Evolutionary conservation across 2,797 vertebrate genomes (phyloP).

Genomic region (Microhierax caerulescens): DNA sequence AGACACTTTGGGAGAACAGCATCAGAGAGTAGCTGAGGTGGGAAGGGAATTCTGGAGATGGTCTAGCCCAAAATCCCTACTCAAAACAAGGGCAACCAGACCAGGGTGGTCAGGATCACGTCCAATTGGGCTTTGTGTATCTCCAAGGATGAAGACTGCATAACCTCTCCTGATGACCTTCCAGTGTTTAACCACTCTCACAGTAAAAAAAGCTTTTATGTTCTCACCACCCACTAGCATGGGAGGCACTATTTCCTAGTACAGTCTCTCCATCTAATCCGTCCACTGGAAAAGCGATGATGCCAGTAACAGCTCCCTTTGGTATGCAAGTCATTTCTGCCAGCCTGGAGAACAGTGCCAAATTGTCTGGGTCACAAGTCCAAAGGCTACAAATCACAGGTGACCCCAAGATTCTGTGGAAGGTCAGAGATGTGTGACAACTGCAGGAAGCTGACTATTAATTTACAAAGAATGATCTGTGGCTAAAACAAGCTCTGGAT

Average conservation of each 20-base stretch:
- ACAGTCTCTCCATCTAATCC: not conserved
- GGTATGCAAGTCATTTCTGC: not conserved
- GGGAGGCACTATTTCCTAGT: not conserved
- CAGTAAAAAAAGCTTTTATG: fast-evolving
- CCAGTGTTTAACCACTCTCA: not conserved
- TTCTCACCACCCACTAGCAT: not conserved
- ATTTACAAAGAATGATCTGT: not conserved
- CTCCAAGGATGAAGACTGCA: not conserved
- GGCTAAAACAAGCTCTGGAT: not conserved
- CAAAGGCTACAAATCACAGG: not conserved
- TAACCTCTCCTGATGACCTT: not conserved
- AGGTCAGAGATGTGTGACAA: not conserved
- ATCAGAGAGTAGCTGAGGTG: not conserved
- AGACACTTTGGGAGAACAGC: not conserved
- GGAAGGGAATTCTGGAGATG: not conserved
- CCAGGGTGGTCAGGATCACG: not conserved
- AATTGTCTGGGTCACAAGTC: not conserved
- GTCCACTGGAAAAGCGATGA: not conserved
- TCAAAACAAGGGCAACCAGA: not conserved
- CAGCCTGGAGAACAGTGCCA: not conserved
- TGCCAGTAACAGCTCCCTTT: not conserved
- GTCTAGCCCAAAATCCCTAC: not conserved
- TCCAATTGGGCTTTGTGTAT: not conserved
- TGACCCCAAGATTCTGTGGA: not conserved
- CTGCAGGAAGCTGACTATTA: not conserved